These are phyloP conservation scores for Unio delphinus DNA, from an alignment of 2,888 invertebrate genomes.

Conservation along the genomic window DNA sequence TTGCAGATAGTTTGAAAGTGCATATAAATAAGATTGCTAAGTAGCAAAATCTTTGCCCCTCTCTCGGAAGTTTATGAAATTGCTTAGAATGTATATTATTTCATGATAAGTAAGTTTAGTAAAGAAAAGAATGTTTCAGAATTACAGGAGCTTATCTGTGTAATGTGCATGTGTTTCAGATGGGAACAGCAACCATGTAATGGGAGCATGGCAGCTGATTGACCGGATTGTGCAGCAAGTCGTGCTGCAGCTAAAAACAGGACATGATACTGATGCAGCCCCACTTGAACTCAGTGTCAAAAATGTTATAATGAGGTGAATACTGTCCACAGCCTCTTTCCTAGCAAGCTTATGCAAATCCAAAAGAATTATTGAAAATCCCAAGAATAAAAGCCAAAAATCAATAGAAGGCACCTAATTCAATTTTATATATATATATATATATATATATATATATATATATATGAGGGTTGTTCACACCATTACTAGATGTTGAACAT, in stretches of 20 bases:
- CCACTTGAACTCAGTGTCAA: conserved; percentile 91
- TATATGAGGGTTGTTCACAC: not conserved
- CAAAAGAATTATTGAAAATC: conserved; percentile 6
- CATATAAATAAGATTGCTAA: no score
- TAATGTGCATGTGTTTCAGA: conserved; percentile 40
- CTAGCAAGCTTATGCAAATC: no score
- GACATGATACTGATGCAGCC: conserved; percentile 87
- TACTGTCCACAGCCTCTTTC: not conserved
- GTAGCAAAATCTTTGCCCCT: no score
- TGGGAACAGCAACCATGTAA: conserved; percentile 70
- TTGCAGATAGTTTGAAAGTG: no score
- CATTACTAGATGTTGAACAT: not conserved
- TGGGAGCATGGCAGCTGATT: conserved; percentile 84
- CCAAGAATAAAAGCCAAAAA: not conserved
- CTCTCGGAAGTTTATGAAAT: no score
- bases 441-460: no score
- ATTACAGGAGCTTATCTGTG: not conserved
- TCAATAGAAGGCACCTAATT: not conserved
- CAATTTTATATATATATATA: no score
- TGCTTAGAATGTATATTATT: no score
- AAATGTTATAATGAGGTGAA: conserved; percentile 82
- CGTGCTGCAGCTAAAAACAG: conserved; percentile 83
- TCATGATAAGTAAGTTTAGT: no score
- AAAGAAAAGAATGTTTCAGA: no score
- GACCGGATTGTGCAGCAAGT: conserved; percentile 96